phyloP scores from a whole-genome alignment of 2,797 vertebrate genomes.

The Takifugu rubripes region DNA sequence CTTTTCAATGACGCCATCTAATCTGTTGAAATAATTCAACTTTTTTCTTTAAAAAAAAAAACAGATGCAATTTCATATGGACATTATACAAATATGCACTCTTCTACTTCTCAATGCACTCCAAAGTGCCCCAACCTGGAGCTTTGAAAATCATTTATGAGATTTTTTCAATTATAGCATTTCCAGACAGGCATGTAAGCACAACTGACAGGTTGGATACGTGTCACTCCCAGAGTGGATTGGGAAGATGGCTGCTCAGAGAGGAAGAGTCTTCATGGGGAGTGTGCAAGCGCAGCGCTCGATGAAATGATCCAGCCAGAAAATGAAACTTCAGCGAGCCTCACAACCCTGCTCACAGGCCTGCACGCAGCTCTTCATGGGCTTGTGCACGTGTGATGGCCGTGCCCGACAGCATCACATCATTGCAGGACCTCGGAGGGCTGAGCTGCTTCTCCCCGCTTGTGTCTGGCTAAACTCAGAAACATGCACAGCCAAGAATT shows the following conservation, averaged over 20 bases:
- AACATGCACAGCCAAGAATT: not conserved
- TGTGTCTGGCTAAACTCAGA: constrained; percentile 7
- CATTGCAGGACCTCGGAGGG: constrained; percentile 2
- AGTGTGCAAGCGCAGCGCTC: constrained; percentile 1
- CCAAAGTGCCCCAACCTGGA: not conserved
- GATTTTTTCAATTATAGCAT: not conserved
- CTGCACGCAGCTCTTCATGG: constrained; percentile 44
- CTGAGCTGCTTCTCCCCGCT: constrained; percentile 8
- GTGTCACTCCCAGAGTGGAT: constrained; percentile 21
- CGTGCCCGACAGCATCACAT: constrained; percentile 18
- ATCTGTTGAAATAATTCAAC: too few species aligned
- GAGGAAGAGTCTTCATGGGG: constrained; percentile 7
- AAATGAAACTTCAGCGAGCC: constrained; percentile 36
- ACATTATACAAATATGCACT: too few species aligned
- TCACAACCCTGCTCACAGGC: constrained; percentile 39
- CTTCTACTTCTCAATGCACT: too few species aligned
- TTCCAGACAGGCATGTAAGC: constrained; percentile 2
- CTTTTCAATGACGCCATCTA: too few species aligned
- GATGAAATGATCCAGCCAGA: constrained; percentile 21
- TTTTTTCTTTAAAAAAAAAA: too few species aligned
- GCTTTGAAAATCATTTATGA: constrained; percentile 17
- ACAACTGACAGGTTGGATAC: not conserved
- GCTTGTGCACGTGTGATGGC: too few species aligned
- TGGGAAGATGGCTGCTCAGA: constrained; percentile 13
- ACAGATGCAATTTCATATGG: too few species aligned